A percentile compares a stretch with the other conserved stretches of the same genome.
phyloP scores from a whole-genome alignment of 2,888 invertebrate species.

The Polydrusus cervinus region DNA sequence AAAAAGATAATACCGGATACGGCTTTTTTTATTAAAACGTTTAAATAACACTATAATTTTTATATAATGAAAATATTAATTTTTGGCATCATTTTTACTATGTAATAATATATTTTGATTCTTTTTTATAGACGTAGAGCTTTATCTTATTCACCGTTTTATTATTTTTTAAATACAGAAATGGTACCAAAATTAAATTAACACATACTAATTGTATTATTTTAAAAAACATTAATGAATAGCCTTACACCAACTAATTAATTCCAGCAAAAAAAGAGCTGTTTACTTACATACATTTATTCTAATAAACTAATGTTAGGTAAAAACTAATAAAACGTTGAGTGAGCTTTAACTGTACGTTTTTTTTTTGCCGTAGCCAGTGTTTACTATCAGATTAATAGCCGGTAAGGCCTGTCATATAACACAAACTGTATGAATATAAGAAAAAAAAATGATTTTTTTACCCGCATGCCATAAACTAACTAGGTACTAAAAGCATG shows the following conservation, averaged over 20 bases:
- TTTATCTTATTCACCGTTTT: not conserved
- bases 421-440: not conserved
- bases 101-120: not conserved
- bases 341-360: not conserved
- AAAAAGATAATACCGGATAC: conserved; percentile 20
- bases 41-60: too few relatives aligned
- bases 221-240: not conserved
- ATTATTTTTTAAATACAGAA: not conserved
- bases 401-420: not conserved
- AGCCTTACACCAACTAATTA: not conserved
- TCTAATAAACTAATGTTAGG: not conserved
- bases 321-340: not conserved
- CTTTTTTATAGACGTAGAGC: not conserved
- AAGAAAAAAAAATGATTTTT: conserved; percentile 47
- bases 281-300: not conserved
- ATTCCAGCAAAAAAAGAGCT: not conserved
- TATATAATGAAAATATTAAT: too few relatives aligned
- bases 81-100: too few relatives aligned
- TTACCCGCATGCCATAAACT: conserved; percentile 44
- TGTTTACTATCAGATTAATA: not conserved
- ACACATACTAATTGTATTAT: not conserved
- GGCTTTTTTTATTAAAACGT: too few relatives aligned
- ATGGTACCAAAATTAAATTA: not conserved
- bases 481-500: not conserved
- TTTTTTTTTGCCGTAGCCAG: conserved; percentile 6